Conservation (phyloP, 2,888 invertebrate species). For the Leucophenga montana region DNA sequence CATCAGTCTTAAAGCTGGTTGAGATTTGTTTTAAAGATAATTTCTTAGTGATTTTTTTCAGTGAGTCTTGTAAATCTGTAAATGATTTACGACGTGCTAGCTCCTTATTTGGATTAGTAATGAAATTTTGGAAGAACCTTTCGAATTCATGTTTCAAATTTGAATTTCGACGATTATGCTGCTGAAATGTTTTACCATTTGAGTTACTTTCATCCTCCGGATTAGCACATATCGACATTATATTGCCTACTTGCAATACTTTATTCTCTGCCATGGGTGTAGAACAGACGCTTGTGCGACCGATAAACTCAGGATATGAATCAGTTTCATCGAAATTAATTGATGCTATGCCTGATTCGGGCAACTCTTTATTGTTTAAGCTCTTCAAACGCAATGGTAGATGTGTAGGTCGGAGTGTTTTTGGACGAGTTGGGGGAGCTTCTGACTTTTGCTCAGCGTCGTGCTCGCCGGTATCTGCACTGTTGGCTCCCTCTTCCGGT, state of each 20-base stretch:
- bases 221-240: constrained; percentile 83
- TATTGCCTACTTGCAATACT: constrained; percentile 82
- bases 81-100: constrained; percentile 75
- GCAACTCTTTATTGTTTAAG: constrained; percentile 70
- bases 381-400: constrained; percentile 77
- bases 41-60: constrained; percentile 76
- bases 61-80: constrained; percentile 78
- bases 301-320: constrained; percentile 77
- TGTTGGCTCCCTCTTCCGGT: constrained; percentile 78
- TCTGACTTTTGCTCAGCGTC: background rate
- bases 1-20: constrained; percentile 73
- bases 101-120: constrained; percentile 66
- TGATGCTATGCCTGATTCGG: constrained; percentile 72
- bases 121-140: constrained; percentile 70
- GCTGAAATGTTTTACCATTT: constrained; percentile 47
- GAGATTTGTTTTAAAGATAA: constrained; percentile 77
- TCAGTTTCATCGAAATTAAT: constrained; percentile 76
- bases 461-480: constrained; percentile 30
- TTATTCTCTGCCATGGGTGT: constrained; percentile 87
- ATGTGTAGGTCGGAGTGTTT: constrained; percentile 75
- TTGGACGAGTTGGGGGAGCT: constrained; percentile 43
- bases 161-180: constrained; percentile 56
- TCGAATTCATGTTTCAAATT: constrained; percentile 68
- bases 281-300: constrained; percentile 84
- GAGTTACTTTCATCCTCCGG: constrained; percentile 71